Evolutionary conservation across 23 tunicate genomes (phyloP), one percentile per base, ranked within the genome.

Genomic region (Ascidia mentula): DNA sequence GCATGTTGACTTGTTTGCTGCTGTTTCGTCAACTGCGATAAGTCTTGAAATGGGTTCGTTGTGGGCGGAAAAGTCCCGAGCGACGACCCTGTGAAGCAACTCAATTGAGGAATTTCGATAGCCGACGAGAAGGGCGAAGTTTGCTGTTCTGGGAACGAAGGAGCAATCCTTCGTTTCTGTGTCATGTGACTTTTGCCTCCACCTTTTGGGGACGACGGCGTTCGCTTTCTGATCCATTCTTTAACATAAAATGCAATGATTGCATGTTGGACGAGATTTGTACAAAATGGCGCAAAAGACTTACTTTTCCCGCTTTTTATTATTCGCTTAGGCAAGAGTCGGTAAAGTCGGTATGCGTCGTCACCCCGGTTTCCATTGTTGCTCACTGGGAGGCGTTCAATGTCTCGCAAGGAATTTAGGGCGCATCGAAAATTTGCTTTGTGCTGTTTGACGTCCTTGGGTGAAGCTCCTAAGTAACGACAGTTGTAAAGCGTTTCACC

Each of bases 371-470:
- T 70, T n/a, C n/a, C n/a, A 40, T 93, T 93, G 77, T 69, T 85
- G 69, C 79, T 59, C 17, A 45, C 72, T 13, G 37, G 85, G 18
- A 85, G 60, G 34, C 79, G 42, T 6, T 71, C 70, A 8, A 93
- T 90, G 53, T 93, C 98, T 30, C 84, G 84, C 37, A 93, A 69
- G 26, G 98, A 93, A 40, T 93, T 91, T 9, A 93, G 79, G 36
- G 98, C 98, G 69, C 98, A 93, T 13, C 98, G 84, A 60, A 93
- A 93, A 40, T 91, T 93, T 31, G 98, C 98, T 77, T 93, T 93
- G 73, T 89, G 89, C 61, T 88, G 92, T 40, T 93, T 93, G 8
- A 90, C 80, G 69, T 93, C 91, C 13, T 76, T 35, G 31, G 86
- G 88, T 17, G 80, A 71, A 8, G 98, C 92, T 1, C 98, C 98